Evolutionary conservation across 2,888 invertebrate genomes (phyloP), one percentile per base, ranked within the genome.

Genomic region (Melanotus villosus): DNA sequence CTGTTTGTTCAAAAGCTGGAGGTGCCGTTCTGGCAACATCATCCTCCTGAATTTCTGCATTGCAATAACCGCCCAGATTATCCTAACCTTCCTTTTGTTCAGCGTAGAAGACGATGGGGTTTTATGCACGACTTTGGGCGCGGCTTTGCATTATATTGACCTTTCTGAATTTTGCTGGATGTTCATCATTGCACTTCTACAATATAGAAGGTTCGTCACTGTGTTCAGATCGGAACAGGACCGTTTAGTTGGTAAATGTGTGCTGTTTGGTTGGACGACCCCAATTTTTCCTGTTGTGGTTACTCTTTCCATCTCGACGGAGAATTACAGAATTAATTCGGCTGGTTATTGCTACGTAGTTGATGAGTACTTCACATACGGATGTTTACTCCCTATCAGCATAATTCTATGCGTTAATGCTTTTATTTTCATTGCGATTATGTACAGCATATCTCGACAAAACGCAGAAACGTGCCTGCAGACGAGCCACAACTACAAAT

Each of bases 91-190:
- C 0, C 77, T 84, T 0, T 80, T 83, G 0, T 84, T 84, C 64
- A 32, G 52, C 7, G 58, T 78, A 76, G 82, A 79, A 7, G 80
- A 83, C 38, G 86, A 87, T 73, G 78, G 82, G 0, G 76, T 85
- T 0, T 69, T 83, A 0, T 91, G 91, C 76, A 84, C 88, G 79
- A 74, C 87, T 6, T 81, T 88, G 0, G 90, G 90, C 0, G 86
- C 88, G 1, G 73, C 85, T 2, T 77, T 91, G 6, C 91, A 91
- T 78, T 91, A 90, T 78, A 87, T 89, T 16, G 86, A 90, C 18
- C 78, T 91, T n/a, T 86, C 89, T 0, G 89, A 90, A 0, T 91
- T 91, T 79, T 87, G 88, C 72, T 91, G 91, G 91, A 91, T 91
- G 90, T 80, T 91, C 32, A 88, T 91, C 9, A 89, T 90, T 43